A percentile compares a stretch with the other conserved stretches of the same genome.
These are phyloP conservation scores for Montipora capricornis DNA, from an alignment of 64 coral and sea anemone species.

Conservation along the genomic window DNA sequence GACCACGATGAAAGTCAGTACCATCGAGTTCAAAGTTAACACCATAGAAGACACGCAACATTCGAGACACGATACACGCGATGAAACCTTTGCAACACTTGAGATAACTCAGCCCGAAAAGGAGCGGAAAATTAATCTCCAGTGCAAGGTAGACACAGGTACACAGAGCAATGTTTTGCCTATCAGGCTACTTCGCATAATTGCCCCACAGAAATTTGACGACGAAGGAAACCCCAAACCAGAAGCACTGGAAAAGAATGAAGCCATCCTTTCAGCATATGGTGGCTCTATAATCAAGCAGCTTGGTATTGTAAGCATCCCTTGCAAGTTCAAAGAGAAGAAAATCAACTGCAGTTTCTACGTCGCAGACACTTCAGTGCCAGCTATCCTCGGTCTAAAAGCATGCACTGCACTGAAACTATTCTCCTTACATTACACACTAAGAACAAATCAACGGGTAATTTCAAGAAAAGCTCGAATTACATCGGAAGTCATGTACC, in stretches of 20 bases:
- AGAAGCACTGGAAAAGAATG: conserved; percentile 29
- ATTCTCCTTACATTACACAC: conserved; percentile 24
- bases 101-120: conserved; percentile 9
- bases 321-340: conserved; percentile 30
- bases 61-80: neutral
- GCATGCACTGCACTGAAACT: conserved; percentile 35
- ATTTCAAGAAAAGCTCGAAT: neutral
- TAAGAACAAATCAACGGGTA: conserved; percentile 32
- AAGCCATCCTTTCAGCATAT: neutral
- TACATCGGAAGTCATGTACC: neutral
- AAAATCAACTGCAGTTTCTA: neutral
- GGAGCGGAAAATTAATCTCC: neutral
- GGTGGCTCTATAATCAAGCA: no score
- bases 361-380: no score
- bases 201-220: conserved; percentile 24
- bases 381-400: conserved; percentile 27
- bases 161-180: conserved; percentile 31
- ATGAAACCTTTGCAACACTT: conserved; percentile 2
- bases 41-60: neutral
- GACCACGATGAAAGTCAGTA: neutral
- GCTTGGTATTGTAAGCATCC: neutral
- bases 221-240: conserved; percentile 10
- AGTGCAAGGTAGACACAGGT: conserved; percentile 54
- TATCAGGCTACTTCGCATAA: conserved; percentile 30
- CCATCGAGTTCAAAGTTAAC: neutral